Evolutionary conservation across 2,113 vertebrate species (phyloP).

Genomic region (chimpanzee (Pan troglodytes)): NHGRI_mPanTro3-v2.1_pri NC_072398.2:222613001-222613500

Average conservation of each 20-base stretch:
- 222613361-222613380: neutral
- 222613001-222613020: neutral
- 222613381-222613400: rapidly evolving
- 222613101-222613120: neutral
- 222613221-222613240: too few relatives aligned
- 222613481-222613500: rapidly evolving
- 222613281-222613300: too few relatives aligned
- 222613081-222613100: rapidly evolving
- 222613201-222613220: neutral
- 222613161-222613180: neutral
- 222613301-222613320: neutral
- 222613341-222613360: neutral
- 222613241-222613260: neutral
- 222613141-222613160: rapidly evolving
- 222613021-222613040: too few relatives aligned
- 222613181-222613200: rapidly evolving
- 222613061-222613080: too few relatives aligned
- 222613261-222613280: too few relatives aligned
- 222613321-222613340: neutral
- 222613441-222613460: too few relatives aligned
- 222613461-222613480: too few relatives aligned
- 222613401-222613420: neutral
- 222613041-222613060: neutral
- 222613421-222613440: neutral
- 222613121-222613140: too few relatives aligned